Base-by-base conservation (phyloP, 92 coral and sea anemone species). In the Montipora capitata region DNA sequence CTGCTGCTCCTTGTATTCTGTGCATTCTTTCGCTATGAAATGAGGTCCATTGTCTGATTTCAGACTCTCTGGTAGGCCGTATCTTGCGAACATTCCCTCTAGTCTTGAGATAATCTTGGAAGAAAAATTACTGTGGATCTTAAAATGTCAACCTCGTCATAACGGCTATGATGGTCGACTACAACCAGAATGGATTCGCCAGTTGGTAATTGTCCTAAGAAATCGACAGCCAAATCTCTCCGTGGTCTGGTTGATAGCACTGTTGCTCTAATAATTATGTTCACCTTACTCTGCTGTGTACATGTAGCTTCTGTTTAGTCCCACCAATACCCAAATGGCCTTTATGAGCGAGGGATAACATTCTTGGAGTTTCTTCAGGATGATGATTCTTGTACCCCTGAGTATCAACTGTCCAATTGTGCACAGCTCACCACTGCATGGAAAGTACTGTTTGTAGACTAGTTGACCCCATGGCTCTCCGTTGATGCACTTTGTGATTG, bases 321-420 rank as follows among this genome's bases (percentile, higher is more conserved):
- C 88, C 91, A 8, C 75, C 81, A 20, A 86, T 78, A 14, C 88
- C 94, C 14, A 86, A 68, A 59, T 91, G 91, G 6, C 91, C 94
- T 17, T 86, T 91, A 52, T 81, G 91, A 10, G 91, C 91, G 13
- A 87, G 84, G 62, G 68, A 65, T 45, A 27, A 27, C 35, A 27
- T 27, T 27, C 35, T 27, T 27, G 35, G 35, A 1, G 2, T 27
- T 27, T 27, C 35, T 27, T 27, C 35, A 27, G 35, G 35, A 27
- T 27, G 35, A 27, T 27, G 35, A 27, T 27, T 27, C 35, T 27
- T 27, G 35, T 27, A 27, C 0, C 35, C 35, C 35, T 27, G 35
- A 27, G 35, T 27, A 27, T 27, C 35, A 27, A 27, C 35, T 27
- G 0, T 27, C 35, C 35, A 27, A 27, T 27, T 27, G 35, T 27